Percentiles rank a stretch among this genome's conserved stretches.
These are phyloP conservation scores for Simalia tracyae DNA, from an alignment of 2,797 vertebrate species.

Conservation along the genomic window DNA sequence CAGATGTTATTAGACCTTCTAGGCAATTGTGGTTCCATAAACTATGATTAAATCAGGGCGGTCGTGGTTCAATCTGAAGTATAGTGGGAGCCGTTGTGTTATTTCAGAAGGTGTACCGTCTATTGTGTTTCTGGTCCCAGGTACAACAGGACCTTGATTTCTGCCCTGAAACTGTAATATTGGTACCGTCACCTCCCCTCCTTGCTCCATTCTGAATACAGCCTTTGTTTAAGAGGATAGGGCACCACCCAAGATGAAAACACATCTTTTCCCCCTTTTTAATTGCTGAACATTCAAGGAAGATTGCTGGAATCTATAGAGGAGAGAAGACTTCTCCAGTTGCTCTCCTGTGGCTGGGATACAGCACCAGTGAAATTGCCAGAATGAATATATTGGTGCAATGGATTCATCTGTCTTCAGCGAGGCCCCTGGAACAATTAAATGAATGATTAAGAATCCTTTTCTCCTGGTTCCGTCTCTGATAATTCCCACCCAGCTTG, in stretches of 20 bases:
- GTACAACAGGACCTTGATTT: not conserved
- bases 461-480: not conserved
- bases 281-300: not conserved
- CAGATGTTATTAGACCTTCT: not conserved
- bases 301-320: not conserved
- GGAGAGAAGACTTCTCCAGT: too few species aligned
- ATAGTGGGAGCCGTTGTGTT: not conserved
- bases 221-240: not conserved
- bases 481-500: conserved; percentile 42
- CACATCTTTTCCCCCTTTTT: not conserved
- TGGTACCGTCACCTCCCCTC: not conserved
- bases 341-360: too few species aligned
- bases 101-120: not conserved
- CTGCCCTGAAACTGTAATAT: not conserved
- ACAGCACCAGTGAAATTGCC: not conserved
- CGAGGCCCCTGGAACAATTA: conserved; percentile 8
- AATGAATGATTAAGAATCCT: not conserved
- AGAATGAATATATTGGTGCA: not conserved
- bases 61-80: not conserved
- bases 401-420: not conserved
- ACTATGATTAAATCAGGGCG: not conserved
- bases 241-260: not conserved
- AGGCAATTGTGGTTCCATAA: not conserved
- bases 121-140: not conserved
- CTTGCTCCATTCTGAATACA: not conserved